phyloP scores from a whole-genome alignment of 2,888 invertebrate species.

The Agrotis segetum region DNA sequence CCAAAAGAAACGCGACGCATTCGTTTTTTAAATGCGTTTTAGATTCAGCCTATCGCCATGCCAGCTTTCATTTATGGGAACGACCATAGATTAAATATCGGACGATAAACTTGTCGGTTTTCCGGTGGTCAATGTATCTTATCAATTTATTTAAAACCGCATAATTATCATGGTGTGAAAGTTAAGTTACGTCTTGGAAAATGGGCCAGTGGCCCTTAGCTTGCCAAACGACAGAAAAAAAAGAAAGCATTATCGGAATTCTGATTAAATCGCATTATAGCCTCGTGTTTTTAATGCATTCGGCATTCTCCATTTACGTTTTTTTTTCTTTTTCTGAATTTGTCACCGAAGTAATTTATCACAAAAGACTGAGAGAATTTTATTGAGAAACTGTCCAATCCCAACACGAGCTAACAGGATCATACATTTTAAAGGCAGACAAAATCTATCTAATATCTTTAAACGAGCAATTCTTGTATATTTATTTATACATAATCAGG shows the following conservation, averaged over 20 bases:
- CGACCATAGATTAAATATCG: slow-evolving; percentile 7
- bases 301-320: not conserved
- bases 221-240: slow-evolving; percentile 2
- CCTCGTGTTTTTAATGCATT: slow-evolving; percentile 2
- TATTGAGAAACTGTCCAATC: not conserved
- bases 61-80: slow-evolving; percentile 17
- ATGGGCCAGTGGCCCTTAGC: not conserved
- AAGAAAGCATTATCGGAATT: slow-evolving; percentile 5
- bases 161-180: slow-evolving; percentile 33
- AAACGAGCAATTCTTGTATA: too few relatives aligned
- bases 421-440: too few relatives aligned
- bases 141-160: slow-evolving; percentile 26
- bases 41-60: slow-evolving; percentile 6
- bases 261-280: not conserved
- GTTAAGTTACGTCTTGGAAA: slow-evolving; percentile 15
- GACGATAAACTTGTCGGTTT: slow-evolving; percentile 41
- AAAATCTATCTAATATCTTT: too few relatives aligned
- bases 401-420: not conserved
- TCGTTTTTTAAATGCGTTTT: not conserved
- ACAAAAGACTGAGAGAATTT: too few relatives aligned
- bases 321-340: not conserved
- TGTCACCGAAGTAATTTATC: too few relatives aligned
- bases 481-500: too few relatives aligned
- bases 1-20: not conserved
- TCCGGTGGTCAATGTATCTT: slow-evolving; percentile 43